These are phyloP conservation scores for Cryptus viduatorius DNA, from an alignment of 2,888 invertebrate species.

Conservation along the genomic window DNA sequence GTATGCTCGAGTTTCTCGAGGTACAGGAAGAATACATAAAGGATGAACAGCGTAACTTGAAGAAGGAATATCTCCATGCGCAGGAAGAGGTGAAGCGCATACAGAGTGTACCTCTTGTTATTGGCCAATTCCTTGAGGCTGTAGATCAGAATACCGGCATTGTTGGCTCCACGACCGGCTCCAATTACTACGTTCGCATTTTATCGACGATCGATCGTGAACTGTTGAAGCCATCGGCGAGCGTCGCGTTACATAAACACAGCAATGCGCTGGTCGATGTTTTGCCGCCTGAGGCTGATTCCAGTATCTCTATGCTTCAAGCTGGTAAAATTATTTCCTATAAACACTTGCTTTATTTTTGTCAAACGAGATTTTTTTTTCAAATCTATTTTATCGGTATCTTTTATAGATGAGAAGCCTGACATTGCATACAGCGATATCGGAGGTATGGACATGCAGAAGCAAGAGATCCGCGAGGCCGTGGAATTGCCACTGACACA, in stretches of 20 bases:
- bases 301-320: constrained; percentile 99
- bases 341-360: not conserved
- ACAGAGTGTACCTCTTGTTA: constrained; percentile 99
- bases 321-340: constrained; percentile 87
- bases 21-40: constrained; percentile 99
- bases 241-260: constrained; percentile 99
- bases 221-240: constrained; percentile 98
- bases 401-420: constrained; percentile 94
- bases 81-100: constrained; percentile 99
- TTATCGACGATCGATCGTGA: constrained; percentile 99
- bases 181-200: constrained; percentile 99
- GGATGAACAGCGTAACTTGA: constrained; percentile 99
- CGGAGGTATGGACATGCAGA: constrained; percentile 99
- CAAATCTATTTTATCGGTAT: not conserved
- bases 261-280: constrained; percentile 99
- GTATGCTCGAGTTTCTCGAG: constrained; percentile 98
- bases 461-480: constrained; percentile 99
- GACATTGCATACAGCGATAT: constrained; percentile 99
- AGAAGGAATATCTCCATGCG: constrained; percentile 99
- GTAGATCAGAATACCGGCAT: constrained; percentile 99
- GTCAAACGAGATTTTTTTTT: constrained; percentile 26
- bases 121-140: constrained; percentile 99
- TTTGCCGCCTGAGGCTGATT: constrained; percentile 99
- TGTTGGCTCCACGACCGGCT: constrained; percentile 99
- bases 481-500: constrained; percentile 99